phyloP scores from a whole-genome alignment of 2,888 invertebrate species.

The Mimachlamys varia region DNA sequence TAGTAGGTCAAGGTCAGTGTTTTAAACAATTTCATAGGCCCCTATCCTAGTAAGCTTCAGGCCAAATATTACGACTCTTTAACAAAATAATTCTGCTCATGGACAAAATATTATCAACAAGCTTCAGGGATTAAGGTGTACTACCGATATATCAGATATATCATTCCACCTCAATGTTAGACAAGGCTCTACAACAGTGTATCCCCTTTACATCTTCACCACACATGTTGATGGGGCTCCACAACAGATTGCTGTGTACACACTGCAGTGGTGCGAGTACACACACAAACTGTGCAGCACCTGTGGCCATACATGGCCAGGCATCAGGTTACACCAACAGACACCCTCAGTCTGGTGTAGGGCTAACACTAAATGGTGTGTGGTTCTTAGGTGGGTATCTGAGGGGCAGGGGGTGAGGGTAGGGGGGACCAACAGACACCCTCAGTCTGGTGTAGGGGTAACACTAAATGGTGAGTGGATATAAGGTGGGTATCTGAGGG shows the following conservation, averaged over 20 bases:
- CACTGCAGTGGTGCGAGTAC: not conserved
- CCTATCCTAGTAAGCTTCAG: not conserved
- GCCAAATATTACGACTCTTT: not conserved
- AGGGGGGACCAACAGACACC: not conserved
- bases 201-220: not conserved
- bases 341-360: not conserved
- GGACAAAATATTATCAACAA: not conserved
- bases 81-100: too few species aligned
- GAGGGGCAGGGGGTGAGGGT: too few species aligned
- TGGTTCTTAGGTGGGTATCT: not conserved
- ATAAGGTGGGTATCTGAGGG: not conserved
- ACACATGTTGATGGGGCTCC: not conserved
- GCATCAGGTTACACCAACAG: not conserved
- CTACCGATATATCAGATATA: not conserved
- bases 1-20: not conserved
- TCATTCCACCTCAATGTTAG: not conserved
- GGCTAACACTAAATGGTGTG: not conserved
- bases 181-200: not conserved
- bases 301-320: not conserved
- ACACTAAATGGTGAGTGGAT: not conserved
- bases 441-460: not conserved
- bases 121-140: not conserved
- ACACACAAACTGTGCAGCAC: slow-evolving; percentile 22
- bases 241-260: slow-evolving; percentile 2
- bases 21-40: not conserved